These are phyloP conservation scores for Montipora sp. DNA, from an alignment of 64 coral and sea anemone genomes.

Conservation along the genomic window DNA sequence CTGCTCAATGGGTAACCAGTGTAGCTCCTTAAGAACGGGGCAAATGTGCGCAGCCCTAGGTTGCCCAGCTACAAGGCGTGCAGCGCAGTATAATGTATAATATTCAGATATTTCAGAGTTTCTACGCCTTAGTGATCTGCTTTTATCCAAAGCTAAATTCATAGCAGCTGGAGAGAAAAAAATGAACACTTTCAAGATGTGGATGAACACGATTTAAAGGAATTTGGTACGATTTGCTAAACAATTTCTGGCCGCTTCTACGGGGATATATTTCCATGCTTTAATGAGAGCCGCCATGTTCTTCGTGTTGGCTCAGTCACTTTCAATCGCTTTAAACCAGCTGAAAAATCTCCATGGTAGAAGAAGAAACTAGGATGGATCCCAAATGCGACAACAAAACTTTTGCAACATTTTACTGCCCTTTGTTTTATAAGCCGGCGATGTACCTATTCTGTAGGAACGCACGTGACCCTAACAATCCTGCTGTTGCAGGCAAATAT, in stretches of 20 bases:
- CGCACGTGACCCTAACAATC: constrained; percentile 36
- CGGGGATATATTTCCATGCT: background rate
- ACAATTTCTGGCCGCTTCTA: too few relatives aligned
- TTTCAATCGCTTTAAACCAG: background rate
- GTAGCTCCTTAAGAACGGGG: too few relatives aligned
- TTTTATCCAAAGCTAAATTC: constrained; percentile 50
- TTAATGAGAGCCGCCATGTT: background rate
- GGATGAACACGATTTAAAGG: constrained; percentile 67
- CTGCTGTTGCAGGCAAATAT: constrained; percentile 38
- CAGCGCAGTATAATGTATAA: background rate
- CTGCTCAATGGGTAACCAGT: background rate
- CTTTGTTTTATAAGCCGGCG: background rate
- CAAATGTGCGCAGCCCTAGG: background rate
- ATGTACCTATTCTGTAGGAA: background rate
- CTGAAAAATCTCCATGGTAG: background rate
- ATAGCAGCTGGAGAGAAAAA: constrained; percentile 60
- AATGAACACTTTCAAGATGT: constrained; percentile 65
- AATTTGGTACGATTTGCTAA: constrained; percentile 24
- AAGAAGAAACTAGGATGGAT: constrained; percentile 32
- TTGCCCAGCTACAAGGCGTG: too few relatives aligned
- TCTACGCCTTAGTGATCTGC: constrained; percentile 32
- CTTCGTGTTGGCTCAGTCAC: background rate
- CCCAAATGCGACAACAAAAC: constrained; percentile 30
- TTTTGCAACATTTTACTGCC: constrained; percentile 12
- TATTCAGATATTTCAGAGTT: constrained; percentile 46